Base-by-base conservation (phyloP, 2,797 vertebrate genomes). In the Siniperca undulata region DNA sequence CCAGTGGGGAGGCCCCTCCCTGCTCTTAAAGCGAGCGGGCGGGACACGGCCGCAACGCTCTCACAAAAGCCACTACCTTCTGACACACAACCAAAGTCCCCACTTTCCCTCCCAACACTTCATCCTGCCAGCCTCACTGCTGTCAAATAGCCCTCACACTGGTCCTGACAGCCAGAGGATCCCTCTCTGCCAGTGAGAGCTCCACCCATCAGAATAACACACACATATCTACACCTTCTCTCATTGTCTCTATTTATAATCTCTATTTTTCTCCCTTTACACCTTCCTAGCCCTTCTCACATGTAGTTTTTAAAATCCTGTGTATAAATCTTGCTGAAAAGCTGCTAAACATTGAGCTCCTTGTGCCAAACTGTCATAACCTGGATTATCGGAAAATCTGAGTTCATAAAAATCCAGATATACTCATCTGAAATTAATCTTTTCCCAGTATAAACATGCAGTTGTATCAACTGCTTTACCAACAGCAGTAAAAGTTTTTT, bases 1-100 rank as follows among this genome's bases (percentile, higher is more conserved):
- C 95, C 96, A 95, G 94, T 80, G 93, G 95, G 89, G 91, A 93
- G 92, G 93, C 95, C 92, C 95, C 95, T 95, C 95, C 96, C 96
- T 95, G 94, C 93, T 94, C 87, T 95, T 95, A 95, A 95, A 96
- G 93, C 81, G 82, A 91, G 93, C 85, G 89, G 93, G 95, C 91
- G 88, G 93, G 94, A 93, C 92, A 92, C 77, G 70, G 90, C 94
- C 89, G 52, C 93, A 95, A 87, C 68, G 80, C 91, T 94, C 92
- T 85, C 88, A 92, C 92, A 93, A 95, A 92, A 93, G 87, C 88
- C 89, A 84, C 85, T 76, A 93, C 92, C 92, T 93, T 86, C 92
- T 91, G 88, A 95, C 95, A 95, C 89, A 91, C 93, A 94, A 92
- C 88, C 92, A 89, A 74, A 88, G 77, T 80, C 82, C 81, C 71